Evolutionary conservation across 2,888 invertebrate genomes (phyloP).

Genomic region (Chaitophorus viminalis): DNA sequence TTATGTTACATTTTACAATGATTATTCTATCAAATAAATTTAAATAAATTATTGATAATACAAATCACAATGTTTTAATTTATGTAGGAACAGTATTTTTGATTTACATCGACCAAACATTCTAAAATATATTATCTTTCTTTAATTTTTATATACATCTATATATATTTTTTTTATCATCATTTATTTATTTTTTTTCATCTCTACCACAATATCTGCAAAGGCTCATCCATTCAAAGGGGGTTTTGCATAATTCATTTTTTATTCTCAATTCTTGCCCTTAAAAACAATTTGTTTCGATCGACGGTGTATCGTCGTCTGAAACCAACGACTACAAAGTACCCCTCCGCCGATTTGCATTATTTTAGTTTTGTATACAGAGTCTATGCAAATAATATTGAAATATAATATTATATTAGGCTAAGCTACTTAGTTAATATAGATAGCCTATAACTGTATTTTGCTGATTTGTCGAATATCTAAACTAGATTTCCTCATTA

Average conservation of each 20-base stretch:
- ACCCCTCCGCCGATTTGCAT: conserved; percentile 8
- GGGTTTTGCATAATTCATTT: conserved; percentile 40
- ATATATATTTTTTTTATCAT: background rate
- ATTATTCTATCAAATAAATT: conserved; percentile 58
- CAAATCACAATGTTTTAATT: conserved; percentile 47
- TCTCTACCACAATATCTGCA: conserved; percentile 7
- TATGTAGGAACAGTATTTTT: conserved; percentile 27
- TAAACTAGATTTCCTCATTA: conserved; percentile 39
- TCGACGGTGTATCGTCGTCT: conserved; percentile 17
- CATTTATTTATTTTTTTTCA: conserved; percentile 1
- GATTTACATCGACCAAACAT: background rate
- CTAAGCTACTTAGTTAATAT: conserved; percentile 27
- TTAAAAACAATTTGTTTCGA: conserved; percentile 28
- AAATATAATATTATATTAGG: conserved; percentile 19
- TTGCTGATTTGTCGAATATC: conserved; percentile 34
- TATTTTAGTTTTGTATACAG: conserved; percentile 31
- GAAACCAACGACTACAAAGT: conserved; percentile 15
- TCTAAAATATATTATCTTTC: conserved; percentile 9
- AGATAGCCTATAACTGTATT: conserved; percentile 5
- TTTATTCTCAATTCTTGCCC: background rate
- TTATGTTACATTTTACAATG: conserved; percentile 55
- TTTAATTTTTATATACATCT: background rate
- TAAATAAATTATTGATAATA: conserved; percentile 62
- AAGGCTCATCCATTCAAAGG: conserved; percentile 56
- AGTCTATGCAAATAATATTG: conserved; percentile 1